Conservation (phyloP, 1,140 invertebrate species). For the Wasmannia auropunctata region DNA sequence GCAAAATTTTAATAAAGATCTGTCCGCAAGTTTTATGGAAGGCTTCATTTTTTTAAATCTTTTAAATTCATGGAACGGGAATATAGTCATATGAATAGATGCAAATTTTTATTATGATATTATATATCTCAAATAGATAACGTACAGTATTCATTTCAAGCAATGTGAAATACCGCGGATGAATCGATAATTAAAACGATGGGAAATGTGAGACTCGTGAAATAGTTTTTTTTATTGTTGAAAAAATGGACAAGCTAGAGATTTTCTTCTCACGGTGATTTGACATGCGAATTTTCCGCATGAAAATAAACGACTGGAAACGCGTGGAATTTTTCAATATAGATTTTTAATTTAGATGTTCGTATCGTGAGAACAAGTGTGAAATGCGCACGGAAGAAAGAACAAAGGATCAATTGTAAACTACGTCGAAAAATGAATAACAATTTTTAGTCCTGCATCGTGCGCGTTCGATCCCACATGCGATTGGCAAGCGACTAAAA, state of each 20-base stretch:
- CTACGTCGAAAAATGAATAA: neutral
- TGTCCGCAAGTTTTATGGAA: neutral
- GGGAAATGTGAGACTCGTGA: neutral
- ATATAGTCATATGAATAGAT: neutral
- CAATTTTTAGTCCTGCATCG: neutral
- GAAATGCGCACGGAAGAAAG: neutral
- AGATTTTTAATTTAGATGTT: conserved; percentile 53
- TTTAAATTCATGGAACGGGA: neutral
- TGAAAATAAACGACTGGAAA: conserved; percentile 3
- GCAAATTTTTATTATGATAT: neutral
- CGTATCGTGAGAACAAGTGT: neutral
- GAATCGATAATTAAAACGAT: neutral
- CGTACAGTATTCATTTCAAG: neutral
- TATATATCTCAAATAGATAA: neutral
- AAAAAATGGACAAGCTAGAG: conserved; percentile 5
- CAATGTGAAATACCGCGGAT: neutral
- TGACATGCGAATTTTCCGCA: conserved; percentile 26
- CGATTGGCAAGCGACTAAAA: conserved; percentile 2
- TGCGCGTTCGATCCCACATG: neutral
- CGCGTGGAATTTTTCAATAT: conserved; percentile 2
- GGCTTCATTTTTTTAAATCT: neutral
- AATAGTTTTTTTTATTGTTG: conserved; percentile 4
- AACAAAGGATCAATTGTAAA: conserved; percentile 8
- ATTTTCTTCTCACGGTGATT: conserved; percentile 15
- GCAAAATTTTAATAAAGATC: neutral